phyloP scores from a whole-genome alignment of 2,888 invertebrate genomes.

The Cryptus viduatorius region DNA sequence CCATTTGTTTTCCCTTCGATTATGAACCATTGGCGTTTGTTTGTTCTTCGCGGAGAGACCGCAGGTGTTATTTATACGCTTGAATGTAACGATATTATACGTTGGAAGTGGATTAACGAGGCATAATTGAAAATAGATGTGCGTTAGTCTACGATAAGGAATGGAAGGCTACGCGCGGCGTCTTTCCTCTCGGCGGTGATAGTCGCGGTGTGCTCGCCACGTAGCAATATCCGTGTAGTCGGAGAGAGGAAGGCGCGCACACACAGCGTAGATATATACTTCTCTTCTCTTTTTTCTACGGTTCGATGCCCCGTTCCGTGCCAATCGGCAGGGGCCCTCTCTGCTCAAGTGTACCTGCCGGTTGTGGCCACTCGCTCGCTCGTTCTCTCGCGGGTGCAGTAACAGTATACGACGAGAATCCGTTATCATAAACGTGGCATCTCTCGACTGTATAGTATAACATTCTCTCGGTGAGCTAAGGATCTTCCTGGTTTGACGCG shows the following conservation, averaged over 20 bases:
- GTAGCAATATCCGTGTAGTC: constrained; percentile 20
- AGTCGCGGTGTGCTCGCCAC: neutral
- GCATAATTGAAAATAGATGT: neutral
- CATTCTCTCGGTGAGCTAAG: constrained; percentile 30
- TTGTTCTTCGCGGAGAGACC: neutral
- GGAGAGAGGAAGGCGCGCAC: constrained; percentile 5
- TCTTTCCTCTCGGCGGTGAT: constrained; percentile 1
- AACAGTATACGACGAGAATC: constrained; percentile 82
- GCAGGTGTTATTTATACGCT: neutral
- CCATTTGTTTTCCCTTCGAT: neutral
- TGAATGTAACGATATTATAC: constrained; percentile 1
- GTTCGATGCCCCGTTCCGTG: constrained; percentile 77
- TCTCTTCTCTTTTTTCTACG: constrained; percentile 71
- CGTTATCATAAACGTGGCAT: constrained; percentile 79
- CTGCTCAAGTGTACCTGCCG: constrained; percentile 54
- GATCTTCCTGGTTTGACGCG: constrained; percentile 52
- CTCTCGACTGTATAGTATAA: constrained; percentile 47
- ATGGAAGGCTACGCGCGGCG: neutral
- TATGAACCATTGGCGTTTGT: neutral
- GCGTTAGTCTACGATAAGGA: neutral
- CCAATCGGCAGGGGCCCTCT: constrained; percentile 71
- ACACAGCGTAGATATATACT: constrained; percentile 48
- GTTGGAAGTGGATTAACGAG: neutral
- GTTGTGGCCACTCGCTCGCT: constrained; percentile 61
- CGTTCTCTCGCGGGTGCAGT: constrained; percentile 76